These are phyloP conservation scores for Eulemur rubriventer DNA, from an alignment of 2,797 vertebrate genomes.

Conservation along the genomic window DNA sequence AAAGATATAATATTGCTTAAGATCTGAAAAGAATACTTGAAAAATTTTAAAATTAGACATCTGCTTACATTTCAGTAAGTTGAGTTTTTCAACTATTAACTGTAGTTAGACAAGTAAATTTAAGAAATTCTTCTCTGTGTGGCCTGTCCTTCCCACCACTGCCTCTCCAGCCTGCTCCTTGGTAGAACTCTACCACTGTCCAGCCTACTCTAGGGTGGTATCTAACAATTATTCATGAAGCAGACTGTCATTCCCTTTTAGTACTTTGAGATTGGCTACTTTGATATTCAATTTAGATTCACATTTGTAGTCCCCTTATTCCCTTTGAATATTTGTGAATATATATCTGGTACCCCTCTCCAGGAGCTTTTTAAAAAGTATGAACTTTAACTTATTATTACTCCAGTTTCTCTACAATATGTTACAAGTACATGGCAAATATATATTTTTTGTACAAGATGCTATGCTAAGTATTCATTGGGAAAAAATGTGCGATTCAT, in stretches of 20 bases:
- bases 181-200: neutral
- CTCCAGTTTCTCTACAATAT: neutral
- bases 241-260: neutral
- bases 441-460: neutral
- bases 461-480: neutral
- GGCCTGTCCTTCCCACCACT: neutral
- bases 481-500: neutral
- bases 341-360: fast-evolving
- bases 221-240: neutral
- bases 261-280: neutral
- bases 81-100: neutral
- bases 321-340: neutral
- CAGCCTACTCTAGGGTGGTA: too few relatives aligned
- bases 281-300: neutral
- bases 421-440: neutral
- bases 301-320: neutral
- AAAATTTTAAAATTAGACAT: neutral
- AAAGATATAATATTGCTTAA: neutral
- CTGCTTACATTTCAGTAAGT: neutral
- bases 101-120: neutral
- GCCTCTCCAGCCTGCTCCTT: neutral
- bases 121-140: neutral
- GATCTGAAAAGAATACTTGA: neutral
- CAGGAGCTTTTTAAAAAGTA: neutral
- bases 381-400: neutral